Evolutionary conservation across 1,140 invertebrate genomes (phyloP).

Genomic region (Hesperophylax magnus): DNA sequence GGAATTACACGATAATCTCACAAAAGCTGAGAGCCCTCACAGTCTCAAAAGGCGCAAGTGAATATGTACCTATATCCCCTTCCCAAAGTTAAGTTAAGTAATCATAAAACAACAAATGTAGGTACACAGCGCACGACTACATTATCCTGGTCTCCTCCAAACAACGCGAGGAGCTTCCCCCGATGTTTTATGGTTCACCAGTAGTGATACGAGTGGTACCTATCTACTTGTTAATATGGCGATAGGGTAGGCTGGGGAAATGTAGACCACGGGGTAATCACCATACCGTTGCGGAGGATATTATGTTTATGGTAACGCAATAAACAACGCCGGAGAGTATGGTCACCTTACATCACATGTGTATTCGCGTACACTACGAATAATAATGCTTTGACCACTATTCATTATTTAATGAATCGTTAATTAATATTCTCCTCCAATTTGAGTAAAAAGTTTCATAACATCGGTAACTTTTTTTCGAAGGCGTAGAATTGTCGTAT

Average conservation of each 20-base stretch:
- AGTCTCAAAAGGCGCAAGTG: too few relatives aligned
- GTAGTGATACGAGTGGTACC: not conserved
- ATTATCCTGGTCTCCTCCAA: constrained; percentile 7
- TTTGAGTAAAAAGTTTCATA: too few relatives aligned
- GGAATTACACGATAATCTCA: not conserved
- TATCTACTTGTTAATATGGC: constrained; percentile 23
- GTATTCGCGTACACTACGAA: too few relatives aligned
- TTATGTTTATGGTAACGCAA: constrained; percentile 32
- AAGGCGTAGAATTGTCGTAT: too few relatives aligned
- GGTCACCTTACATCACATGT: not conserved
- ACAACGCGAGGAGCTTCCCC: constrained; percentile 3
- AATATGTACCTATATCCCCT: too few relatives aligned
- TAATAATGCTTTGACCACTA: too few relatives aligned
- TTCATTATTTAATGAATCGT: too few relatives aligned
- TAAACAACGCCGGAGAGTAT: constrained; percentile 17
- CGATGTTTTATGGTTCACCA: constrained; percentile 15
- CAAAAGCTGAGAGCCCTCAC: too few relatives aligned
- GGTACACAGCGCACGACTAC: not conserved
- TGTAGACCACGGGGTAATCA: constrained; percentile 31
- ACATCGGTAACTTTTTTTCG: too few relatives aligned
- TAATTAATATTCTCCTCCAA: too few relatives aligned
- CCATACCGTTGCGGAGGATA: constrained; percentile 21
- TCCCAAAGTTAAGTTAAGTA: too few relatives aligned
- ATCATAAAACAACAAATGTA: not conserved
- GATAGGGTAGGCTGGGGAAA: constrained; percentile 5